Conservation (phyloP, 2,113 vertebrate species). For the Lophotis ruficrista region DNA sequence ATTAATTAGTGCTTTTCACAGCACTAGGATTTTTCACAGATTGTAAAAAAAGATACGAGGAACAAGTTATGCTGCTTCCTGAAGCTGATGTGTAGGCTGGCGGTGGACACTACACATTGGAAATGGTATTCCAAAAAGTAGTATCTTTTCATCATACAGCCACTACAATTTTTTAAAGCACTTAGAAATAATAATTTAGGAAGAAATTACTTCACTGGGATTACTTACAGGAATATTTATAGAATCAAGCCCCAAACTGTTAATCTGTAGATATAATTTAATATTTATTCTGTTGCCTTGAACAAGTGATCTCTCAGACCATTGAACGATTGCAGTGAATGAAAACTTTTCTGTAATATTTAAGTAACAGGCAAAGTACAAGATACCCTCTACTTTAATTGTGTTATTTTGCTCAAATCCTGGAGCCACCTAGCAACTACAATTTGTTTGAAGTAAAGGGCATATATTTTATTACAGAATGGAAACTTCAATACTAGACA, state of each 20-base stretch:
- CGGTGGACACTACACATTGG: background rate
- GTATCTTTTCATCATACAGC: background rate
- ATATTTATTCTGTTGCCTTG: slow-evolving; percentile 22
- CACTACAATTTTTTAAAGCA: background rate
- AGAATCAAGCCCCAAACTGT: background rate
- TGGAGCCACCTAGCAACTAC: background rate
- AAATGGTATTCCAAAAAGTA: background rate
- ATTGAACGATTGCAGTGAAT: background rate
- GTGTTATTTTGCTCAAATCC: slow-evolving; percentile 19
- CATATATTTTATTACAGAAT: slow-evolving; percentile 26
- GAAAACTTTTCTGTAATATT: slow-evolving; percentile 7
- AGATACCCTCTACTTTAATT: slow-evolving; percentile 21
- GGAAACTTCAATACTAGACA: slow-evolving; percentile 24
- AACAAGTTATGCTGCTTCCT: background rate
- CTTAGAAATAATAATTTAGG: slow-evolving; percentile 36
- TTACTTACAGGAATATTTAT: background rate
- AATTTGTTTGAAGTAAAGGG: slow-evolving; percentile 54
- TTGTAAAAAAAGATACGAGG: background rate
- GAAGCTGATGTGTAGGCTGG: background rate
- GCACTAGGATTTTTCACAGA: background rate
- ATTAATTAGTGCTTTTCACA: slow-evolving; percentile 38
- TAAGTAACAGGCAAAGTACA: background rate
- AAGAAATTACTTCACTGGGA: background rate
- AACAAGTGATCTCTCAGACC: slow-evolving; percentile 20
- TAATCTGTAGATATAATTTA: slow-evolving; percentile 19